Evolutionary conservation across 2,797 vertebrate species (phyloP).

Genomic region (Parauchenoglanis punctatus): DNA sequence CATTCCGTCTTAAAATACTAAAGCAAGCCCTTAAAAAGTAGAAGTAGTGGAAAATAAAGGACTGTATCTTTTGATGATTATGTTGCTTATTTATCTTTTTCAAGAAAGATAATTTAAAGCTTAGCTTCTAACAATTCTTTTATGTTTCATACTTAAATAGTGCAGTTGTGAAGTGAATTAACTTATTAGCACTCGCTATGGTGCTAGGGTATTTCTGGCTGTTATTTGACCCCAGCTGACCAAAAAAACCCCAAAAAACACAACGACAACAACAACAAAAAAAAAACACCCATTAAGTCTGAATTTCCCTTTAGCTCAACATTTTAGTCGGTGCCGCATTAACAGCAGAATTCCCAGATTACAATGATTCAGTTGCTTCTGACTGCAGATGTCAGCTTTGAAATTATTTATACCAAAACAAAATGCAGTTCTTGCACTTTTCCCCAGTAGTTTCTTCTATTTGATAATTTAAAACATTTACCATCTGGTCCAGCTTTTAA

Average conservation of each 20-base stretch:
- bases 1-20: background rate
- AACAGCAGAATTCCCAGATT: background rate
- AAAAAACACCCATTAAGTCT: background rate
- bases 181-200: background rate
- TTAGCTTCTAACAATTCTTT: background rate
- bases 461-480: background rate
- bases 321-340: background rate
- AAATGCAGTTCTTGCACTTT: background rate
- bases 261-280: too few species aligned
- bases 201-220: background rate
- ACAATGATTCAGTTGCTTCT: background rate
- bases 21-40: background rate
- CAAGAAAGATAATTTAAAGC: background rate
- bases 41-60: background rate
- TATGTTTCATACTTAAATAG: background rate
- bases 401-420: conserved; percentile 2
- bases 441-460: background rate
- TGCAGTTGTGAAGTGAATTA: background rate
- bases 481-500: background rate
- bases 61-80: background rate
- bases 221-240: background rate
- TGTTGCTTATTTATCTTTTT: background rate
- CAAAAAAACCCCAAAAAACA: background rate
- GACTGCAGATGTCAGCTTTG: background rate
- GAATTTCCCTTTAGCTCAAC: background rate